Conservation (phyloP, 2,797 vertebrate genomes). For the Ptychobarbus kaznakovi region DNA sequence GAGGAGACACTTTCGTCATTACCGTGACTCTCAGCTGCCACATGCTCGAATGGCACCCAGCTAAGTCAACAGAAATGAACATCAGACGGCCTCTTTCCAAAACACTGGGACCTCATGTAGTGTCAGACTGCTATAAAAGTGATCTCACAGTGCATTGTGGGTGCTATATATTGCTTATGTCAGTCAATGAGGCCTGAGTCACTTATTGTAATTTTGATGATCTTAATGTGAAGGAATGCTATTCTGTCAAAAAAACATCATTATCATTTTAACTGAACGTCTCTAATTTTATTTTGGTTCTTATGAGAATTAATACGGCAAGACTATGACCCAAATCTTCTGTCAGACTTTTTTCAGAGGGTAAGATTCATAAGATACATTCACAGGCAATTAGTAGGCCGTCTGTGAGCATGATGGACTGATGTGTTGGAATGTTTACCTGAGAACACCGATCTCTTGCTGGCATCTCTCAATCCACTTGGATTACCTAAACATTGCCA, state of each 20-base stretch:
- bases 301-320: background rate
- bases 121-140: constrained; percentile 14
- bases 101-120: constrained; percentile 27
- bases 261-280: background rate
- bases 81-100: constrained; percentile 43
- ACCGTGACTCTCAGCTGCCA: constrained; percentile 29
- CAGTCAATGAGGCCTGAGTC: background rate
- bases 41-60: constrained; percentile 44
- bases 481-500: constrained; percentile 69
- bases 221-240: background rate
- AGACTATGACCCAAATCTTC: background rate
- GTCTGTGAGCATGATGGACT: background rate
- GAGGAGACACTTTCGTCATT: constrained; percentile 72
- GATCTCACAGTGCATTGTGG: constrained; percentile 15
- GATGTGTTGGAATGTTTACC: constrained; percentile 66
- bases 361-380: background rate
- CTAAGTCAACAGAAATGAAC: constrained; percentile 54
- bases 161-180: background rate
- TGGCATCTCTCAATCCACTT: constrained; percentile 73
- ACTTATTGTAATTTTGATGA: background rate
- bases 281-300: background rate
- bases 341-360: background rate
- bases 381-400: background rate
- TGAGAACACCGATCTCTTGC: constrained; percentile 83
- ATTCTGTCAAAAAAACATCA: background rate